These are phyloP conservation scores for Hermetia illucens DNA, from an alignment of 1,140 invertebrate genomes.

Conservation along the genomic window DNA sequence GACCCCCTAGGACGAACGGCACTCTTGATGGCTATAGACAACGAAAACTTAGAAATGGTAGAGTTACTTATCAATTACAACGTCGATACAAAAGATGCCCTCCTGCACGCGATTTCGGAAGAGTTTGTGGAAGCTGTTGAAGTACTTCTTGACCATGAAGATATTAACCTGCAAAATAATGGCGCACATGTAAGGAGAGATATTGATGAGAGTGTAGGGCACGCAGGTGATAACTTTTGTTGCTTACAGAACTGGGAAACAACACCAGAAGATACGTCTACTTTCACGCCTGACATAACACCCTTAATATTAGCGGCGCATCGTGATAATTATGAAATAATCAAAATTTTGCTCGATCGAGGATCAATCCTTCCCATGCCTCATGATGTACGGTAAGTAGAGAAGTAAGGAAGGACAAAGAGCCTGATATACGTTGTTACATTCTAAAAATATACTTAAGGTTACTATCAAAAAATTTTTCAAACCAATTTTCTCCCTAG, in stretches of 20 bases:
- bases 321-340: constrained; percentile 96
- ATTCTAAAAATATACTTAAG: too few species aligned
- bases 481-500: too few species aligned
- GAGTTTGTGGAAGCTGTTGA: constrained; percentile 98
- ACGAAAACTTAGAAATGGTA: constrained; percentile 98
- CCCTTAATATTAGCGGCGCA: constrained; percentile 91
- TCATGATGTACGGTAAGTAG: constrained; percentile 64
- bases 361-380: constrained; percentile 77
- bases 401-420: too few species aligned
- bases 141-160: constrained; percentile 84
- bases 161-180: constrained; percentile 53
- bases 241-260: constrained; percentile 74
- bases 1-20: constrained; percentile 88
- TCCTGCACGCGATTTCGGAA: constrained; percentile 92
- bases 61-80: constrained; percentile 81
- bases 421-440: too few species aligned
- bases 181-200: constrained; percentile 58
- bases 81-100: constrained; percentile 81
- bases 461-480: too few species aligned
- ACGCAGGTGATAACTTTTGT: neutral
- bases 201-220: neutral
- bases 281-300: constrained; percentile 94
- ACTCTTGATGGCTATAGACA: constrained; percentile 93
- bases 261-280: constrained; percentile 73
- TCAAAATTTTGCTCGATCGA: constrained; percentile 89